phyloP scores from a whole-genome alignment of 1,140 invertebrate genomes.

The Dysdera silvatica region DNA sequence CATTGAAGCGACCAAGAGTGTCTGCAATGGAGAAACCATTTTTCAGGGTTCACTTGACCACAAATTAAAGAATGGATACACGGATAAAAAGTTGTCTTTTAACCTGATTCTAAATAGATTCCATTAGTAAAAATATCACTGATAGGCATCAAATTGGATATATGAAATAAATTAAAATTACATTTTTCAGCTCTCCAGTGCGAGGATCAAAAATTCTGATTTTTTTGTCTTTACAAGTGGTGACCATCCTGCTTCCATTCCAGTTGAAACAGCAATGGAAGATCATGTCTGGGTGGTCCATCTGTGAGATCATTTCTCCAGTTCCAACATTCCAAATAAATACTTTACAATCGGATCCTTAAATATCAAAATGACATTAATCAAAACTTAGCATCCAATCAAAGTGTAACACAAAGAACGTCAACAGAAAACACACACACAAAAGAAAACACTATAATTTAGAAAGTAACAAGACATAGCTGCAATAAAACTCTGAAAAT shows the following conservation, averaged over 20 bases:
- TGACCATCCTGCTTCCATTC: constrained; percentile 89
- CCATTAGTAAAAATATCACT: too few relatives aligned
- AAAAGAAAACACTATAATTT: too few relatives aligned
- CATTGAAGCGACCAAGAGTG: too few relatives aligned
- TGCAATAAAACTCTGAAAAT: too few relatives aligned
- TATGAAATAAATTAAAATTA: constrained; percentile 38
- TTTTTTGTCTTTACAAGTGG: constrained; percentile 97
- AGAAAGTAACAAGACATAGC: too few relatives aligned
- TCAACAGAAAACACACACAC: too few relatives aligned
- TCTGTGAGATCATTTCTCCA: constrained; percentile 82
- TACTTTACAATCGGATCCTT: constrained; percentile 57
- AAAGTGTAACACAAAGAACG: not conserved
- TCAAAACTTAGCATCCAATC: not conserved
- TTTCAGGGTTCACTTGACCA: too few relatives aligned
- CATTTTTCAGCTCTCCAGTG: constrained; percentile 70
- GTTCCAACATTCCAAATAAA: constrained; percentile 94
- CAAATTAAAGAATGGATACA: too few relatives aligned
- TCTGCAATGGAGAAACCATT: too few relatives aligned
- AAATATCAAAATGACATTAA: not conserved
- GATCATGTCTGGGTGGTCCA: constrained; percentile 92
- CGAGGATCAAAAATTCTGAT: constrained; percentile 91
- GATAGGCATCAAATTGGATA: too few relatives aligned
- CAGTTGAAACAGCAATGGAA: constrained; percentile 96
- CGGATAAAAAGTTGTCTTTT: too few relatives aligned
- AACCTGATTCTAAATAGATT: too few relatives aligned